Evolutionary conservation across 1,140 invertebrate genomes (phyloP).

Genomic region (Kradibia gibbosae): DNA sequence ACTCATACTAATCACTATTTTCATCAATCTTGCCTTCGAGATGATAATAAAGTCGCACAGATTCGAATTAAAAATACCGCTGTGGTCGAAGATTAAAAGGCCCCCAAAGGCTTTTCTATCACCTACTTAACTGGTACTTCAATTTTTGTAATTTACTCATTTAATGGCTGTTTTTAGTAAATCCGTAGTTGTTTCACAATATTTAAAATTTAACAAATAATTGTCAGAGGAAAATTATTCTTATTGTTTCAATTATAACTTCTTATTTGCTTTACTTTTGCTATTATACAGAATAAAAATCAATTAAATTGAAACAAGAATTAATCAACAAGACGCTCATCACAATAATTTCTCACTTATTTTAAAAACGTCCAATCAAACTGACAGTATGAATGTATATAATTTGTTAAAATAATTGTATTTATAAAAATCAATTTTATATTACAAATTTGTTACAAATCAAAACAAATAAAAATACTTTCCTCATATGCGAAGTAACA

Average conservation of each 20-base stretch:
- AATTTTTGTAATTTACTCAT: conserved; percentile 33
- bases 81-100: conserved; percentile 34
- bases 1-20: conserved; percentile 38
- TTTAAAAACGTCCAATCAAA: not conserved
- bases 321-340: not conserved
- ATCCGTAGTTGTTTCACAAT: conserved; percentile 1
- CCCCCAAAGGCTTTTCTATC: conserved; percentile 17
- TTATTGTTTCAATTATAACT: conserved; percentile 15
- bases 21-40: conserved; percentile 26
- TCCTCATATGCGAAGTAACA: conserved; percentile 8
- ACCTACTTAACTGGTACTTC: conserved; percentile 15
- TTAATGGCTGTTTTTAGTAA: conserved; percentile 7
- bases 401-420: not conserved
- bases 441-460: not conserved
- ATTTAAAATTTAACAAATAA: conserved; percentile 18
- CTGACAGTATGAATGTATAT: not conserved
- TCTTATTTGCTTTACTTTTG: not conserved
- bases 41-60: conserved; percentile 28
- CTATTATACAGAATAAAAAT: not conserved
- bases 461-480: conserved; percentile 8
- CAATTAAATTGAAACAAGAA: not conserved
- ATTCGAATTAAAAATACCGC: conserved; percentile 39
- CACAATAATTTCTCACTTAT: not conserved
- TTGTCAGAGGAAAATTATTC: conserved; percentile 3
- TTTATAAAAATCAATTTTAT: conserved; percentile 4